Conservation (phyloP, 1,140 invertebrate genomes). For the Drosophila lacertosa region DNA sequence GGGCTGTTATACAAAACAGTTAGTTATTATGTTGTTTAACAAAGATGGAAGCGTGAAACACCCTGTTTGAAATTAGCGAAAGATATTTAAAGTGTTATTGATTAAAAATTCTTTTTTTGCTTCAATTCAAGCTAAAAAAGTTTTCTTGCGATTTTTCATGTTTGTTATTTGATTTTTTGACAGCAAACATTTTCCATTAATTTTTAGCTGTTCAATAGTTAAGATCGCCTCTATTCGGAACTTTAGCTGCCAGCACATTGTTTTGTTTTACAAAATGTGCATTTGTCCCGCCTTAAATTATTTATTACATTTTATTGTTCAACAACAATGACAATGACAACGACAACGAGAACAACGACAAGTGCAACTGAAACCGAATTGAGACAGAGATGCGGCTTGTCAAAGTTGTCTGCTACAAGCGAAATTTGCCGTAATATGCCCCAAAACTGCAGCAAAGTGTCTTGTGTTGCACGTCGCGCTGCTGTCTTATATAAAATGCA, state of each 20-base stretch:
- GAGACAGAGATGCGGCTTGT: conserved; percentile 61
- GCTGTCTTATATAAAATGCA: conserved; percentile 71
- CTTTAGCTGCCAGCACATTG: conserved; percentile 13
- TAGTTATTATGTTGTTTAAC: background rate
- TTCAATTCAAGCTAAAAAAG: background rate
- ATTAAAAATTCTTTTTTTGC: too few species aligned
- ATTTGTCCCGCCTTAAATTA: conserved; percentile 69
- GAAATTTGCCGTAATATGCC: conserved; percentile 35
- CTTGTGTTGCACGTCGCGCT: conserved; percentile 27
- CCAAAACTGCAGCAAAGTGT: conserved; percentile 55
- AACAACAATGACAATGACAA: conserved; percentile 42
- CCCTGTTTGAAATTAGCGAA: background rate
- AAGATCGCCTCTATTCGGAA: background rate
- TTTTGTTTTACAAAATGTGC: conserved; percentile 54
- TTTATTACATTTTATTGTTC: conserved; percentile 76
- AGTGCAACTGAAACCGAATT: conserved; percentile 31
- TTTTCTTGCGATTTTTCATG: background rate
- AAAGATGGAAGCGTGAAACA: background rate
- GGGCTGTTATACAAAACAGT: background rate
- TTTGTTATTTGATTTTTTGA: background rate
- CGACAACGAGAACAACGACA: background rate
- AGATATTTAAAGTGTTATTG: too few species aligned
- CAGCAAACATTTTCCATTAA: background rate
- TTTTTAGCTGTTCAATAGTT: conserved; percentile 5
- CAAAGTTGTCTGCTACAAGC: conserved; percentile 41